Conservation (phyloP, 2,113 vertebrate genomes). For the Cyanoderma ruficeps region DNA sequence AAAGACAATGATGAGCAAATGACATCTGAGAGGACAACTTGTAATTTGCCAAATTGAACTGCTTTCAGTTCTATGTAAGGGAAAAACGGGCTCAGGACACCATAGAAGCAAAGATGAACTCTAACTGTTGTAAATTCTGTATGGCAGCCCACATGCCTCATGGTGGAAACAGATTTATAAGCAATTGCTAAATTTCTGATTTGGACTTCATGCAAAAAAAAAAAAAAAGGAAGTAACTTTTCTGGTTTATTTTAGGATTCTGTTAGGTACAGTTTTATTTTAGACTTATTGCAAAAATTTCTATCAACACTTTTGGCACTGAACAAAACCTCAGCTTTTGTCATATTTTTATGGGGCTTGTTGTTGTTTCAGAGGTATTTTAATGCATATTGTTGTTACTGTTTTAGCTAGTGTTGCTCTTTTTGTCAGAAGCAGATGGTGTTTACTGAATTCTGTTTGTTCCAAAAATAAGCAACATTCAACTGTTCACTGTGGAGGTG, state of each 20-base stretch:
- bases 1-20: neutral
- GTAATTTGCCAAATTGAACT: neutral
- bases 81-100: neutral
- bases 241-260: neutral
- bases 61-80: neutral
- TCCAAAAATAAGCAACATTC: conserved; percentile 52
- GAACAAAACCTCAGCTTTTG: neutral
- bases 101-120: neutral
- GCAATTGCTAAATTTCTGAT: neutral
- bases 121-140: neutral
- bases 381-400: conserved; percentile 14
- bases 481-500: conserved; percentile 34
- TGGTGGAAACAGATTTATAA: neutral
- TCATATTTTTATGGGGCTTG: neutral
- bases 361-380: conserved; percentile 20
- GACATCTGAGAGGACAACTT: neutral
- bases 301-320: neutral
- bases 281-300: neutral
- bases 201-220: neutral
- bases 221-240: neutral
- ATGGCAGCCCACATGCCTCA: neutral
- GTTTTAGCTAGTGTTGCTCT: conserved; percentile 21
- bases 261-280: neutral
- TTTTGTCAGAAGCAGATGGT: conserved; percentile 64
- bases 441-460: conserved; percentile 46